A percentile compares a stretch with the other conserved stretches of the same genome.
These are phyloP conservation scores for Ectemnius continuus DNA, from an alignment of 2,888 invertebrate species.

Conservation along the genomic window DNA sequence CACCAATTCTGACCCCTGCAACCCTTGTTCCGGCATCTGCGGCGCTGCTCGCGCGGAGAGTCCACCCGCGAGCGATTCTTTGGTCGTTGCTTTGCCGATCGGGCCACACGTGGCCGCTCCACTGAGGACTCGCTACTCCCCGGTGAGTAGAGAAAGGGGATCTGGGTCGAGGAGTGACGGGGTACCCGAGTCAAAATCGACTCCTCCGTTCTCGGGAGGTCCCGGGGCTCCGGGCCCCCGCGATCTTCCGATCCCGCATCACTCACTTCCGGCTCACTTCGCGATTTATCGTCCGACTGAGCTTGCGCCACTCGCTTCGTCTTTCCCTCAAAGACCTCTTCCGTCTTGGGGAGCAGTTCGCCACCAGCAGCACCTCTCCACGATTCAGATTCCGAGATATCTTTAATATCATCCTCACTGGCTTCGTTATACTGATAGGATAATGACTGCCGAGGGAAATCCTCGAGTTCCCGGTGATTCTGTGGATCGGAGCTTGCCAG, in stretches of 20 bases:
- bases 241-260: too few relatives aligned
- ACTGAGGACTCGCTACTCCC: constrained; percentile 44
- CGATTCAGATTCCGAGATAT: background rate
- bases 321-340: background rate
- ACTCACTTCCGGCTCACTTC: too few relatives aligned
- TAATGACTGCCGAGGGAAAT: background rate
- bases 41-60: constrained; percentile 73
- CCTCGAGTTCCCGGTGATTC: background rate
- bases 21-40: constrained; percentile 71
- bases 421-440: background rate
- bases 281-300: too few relatives aligned
- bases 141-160: constrained; percentile 33
- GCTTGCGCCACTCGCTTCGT: constrained; percentile 7
- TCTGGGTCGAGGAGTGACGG: constrained; percentile 56
- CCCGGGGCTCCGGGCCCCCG: too few relatives aligned
- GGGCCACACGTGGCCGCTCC: constrained; percentile 58
- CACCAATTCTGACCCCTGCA: constrained; percentile 78
- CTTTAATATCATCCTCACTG: constrained; percentile 6
- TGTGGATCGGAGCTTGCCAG: background rate
- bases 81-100: constrained; percentile 65
- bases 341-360: too few relatives aligned
- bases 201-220: constrained; percentile 39
- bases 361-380: background rate
- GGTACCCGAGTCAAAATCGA: constrained; percentile 45
- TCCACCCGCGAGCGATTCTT: constrained; percentile 66